Base-by-base conservation (phyloP, 2,888 invertebrate species). In the Lagria hirta region DNA sequence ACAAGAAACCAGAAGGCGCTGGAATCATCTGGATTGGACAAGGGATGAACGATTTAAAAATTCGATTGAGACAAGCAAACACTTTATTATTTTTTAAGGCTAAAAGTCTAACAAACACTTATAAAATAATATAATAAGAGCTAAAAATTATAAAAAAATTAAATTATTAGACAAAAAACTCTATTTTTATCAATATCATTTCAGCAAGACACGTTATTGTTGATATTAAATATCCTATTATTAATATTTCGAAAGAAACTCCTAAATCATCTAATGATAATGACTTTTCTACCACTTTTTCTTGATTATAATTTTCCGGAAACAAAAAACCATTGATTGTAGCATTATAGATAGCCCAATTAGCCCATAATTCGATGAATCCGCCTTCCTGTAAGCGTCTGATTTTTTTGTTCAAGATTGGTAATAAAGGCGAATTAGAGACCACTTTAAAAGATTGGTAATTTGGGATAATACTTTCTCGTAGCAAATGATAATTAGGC, bases 381-480 rank as follows among this genome's bases (percentile, higher is more conserved):
- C 50, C 50, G 1, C 27, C 50, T 21, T 50, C 50, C 6, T 27
- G 18, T 18, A 50, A 27, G 16, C 32, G 18, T 6, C 40, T 38
- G 15, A 47, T 12, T 14, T 27, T 34, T 23, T 50, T 41, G 14
- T 47, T 43, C 3, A 50, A 23, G 14, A 36, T 27, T 3, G 50
- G 50, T 16, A 50, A 18, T 1, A 47, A 33, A 8, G 46, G 43
- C 12, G 38, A 47, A 22, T 41, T 36, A 15, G 47, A 35, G 8
- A 18, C 14, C 3, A 48, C 33, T 47, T 50, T 42, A 18, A 34
- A 50, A 4, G 43, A 29, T 17, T 50, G 50, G 20, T 17, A 48
- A 14, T 32, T 36, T 5, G 50, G 50, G 11, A 50, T 40, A n/a
- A 50, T n/a, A 21, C 47, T 47, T 23, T 50, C 50, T 34, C 28